These are phyloP conservation scores for Steromphala cineraria DNA, from an alignment of 2,888 invertebrate genomes.

Conservation along the genomic window DNA sequence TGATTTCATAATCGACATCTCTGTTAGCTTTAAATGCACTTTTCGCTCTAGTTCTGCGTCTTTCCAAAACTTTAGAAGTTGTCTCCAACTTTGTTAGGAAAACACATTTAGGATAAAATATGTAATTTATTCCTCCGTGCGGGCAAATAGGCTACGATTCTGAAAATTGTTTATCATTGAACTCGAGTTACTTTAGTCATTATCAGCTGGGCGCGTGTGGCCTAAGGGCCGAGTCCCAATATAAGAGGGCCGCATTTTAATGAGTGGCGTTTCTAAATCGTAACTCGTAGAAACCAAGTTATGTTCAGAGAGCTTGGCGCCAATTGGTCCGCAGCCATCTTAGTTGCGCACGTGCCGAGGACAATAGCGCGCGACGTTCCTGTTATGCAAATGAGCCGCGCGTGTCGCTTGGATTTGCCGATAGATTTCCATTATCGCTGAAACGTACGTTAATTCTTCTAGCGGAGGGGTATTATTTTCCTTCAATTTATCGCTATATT, in stretches of 20 bases:
- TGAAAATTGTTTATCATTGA: neutral
- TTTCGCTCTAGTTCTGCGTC: no score
- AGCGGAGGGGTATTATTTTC: constrained; percentile 14
- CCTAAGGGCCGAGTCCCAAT: neutral
- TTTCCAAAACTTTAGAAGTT: no score
- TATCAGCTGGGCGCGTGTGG: constrained; percentile 1
- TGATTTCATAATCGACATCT: no score
- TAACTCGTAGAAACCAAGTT: constrained; percentile 14
- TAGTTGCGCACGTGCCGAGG: constrained; percentile 41
- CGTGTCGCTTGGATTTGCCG: constrained; percentile 40
- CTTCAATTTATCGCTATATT: neutral
- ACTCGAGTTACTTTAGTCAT: neutral
- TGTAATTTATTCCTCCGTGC: no score
- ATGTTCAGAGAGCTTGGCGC: neutral
- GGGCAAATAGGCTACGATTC: neutral
- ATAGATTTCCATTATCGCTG: constrained; percentile 29
- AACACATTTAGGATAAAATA: no score
- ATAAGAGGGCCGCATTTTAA: constrained; percentile 13
- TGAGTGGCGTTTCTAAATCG: constrained; percentile 17
- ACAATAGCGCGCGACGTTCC: constrained; percentile 45
- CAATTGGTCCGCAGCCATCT: constrained; percentile 17
- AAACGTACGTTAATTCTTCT: constrained; percentile 23
- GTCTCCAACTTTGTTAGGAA: no score
- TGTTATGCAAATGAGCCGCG: constrained; percentile 61
- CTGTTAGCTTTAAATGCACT: no score